Base-by-base conservation (phyloP, 2,888 invertebrate species). In the Lacanobia wlatinum region DNA sequence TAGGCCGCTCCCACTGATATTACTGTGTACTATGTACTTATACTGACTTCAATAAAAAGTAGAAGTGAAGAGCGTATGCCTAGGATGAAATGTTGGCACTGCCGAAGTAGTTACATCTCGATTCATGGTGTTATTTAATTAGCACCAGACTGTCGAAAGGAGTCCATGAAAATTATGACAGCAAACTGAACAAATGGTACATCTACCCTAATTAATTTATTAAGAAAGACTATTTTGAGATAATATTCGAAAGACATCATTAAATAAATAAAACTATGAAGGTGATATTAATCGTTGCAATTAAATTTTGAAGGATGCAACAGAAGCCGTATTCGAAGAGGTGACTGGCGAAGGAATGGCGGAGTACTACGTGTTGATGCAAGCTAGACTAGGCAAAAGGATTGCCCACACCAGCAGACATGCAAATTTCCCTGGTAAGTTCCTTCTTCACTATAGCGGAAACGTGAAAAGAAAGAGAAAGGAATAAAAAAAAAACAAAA, bases 361-460 rank as follows among this genome's bases (percentile, higher is more conserved):
- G 0, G 0, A 80, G 1, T 95, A 90, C 87, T 75, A 83, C 66
- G 92, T 93, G 16, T 83, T 90, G 0, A 71, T 96, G 1, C 18
- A 12, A 71, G 68, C n/a, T 76, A 82, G 14, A 76, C 40, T 85
- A 0, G 86, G 84, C 3, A 56, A 68, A 0, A 34, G 14, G 9
- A 63, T 65, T 2, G 86, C 84, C 1, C 80, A 86, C 61, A 88
- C 89, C 34, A 88, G 72, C 74, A 75, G 59, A 40, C 71, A 72
- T 23, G 89, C 84, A 6, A 8, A 78, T 0, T 93, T 94, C 71
- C 91, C 92, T 63, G 80, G 95, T 94, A 86, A 90, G 88, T 88
- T 48, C 59, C 38, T 75, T 52, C 21, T 61, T 7, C 28, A 34
- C 28, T 70, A 38, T 61, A 46, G 6, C n/a, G 7, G 18, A 16